A percentile compares a stretch with the other conserved stretches of the same genome.
These are phyloP conservation scores for Saguinus imperator DNA, from an alignment of 2,113 vertebrate species.

Conservation along the genomic window DNA sequence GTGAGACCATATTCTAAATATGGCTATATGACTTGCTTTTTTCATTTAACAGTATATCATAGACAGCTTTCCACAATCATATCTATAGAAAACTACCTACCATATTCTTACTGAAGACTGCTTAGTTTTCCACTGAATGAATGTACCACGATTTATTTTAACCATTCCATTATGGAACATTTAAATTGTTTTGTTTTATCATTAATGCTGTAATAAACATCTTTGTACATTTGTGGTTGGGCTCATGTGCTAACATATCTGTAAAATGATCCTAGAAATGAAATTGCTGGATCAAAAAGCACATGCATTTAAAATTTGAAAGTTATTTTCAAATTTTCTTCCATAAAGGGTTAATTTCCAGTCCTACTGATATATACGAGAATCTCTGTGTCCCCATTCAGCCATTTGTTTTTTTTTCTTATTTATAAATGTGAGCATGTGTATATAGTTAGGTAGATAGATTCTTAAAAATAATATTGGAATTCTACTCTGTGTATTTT, in stretches of 20 bases:
- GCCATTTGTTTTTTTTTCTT: background rate
- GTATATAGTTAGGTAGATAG: background rate
- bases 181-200: background rate
- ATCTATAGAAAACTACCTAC: background rate
- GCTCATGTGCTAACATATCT: background rate
- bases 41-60: background rate
- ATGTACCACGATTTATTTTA: background rate
- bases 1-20: background rate
- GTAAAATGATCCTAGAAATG: slow-evolving; percentile 3
- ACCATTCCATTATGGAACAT: background rate
- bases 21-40: background rate
- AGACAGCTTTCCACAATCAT: background rate
- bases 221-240: slow-evolving; percentile 9
- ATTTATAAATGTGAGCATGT: background rate
- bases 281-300: background rate
- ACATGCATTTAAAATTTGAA: slow-evolving; percentile 19
- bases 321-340: background rate
- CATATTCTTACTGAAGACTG: background rate
- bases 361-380: background rate
- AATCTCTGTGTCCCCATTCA: background rate
- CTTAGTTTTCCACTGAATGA: background rate
- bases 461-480: background rate
- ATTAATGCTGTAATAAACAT: background rate
- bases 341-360: background rate
- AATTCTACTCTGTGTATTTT: background rate